phyloP scores from a whole-genome alignment of 2,113 vertebrate genomes.

The Dromiciops gliroides region DNA sequence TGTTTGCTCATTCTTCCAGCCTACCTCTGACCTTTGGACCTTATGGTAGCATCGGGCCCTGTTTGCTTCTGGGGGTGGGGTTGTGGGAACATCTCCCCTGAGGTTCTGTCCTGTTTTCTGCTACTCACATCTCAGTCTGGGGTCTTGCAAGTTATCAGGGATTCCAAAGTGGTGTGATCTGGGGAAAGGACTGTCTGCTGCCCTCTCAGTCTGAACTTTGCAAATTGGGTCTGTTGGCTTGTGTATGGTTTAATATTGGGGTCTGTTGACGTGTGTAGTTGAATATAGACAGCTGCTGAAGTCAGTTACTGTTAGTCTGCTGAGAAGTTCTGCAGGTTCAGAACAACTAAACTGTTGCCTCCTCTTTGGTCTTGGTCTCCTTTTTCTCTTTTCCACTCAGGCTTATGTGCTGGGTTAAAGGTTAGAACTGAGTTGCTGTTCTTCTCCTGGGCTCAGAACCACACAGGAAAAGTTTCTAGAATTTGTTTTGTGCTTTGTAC shows the following conservation, averaged over 20 bases:
- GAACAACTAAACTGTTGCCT: background rate
- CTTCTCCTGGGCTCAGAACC: background rate
- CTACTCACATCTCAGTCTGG: background rate
- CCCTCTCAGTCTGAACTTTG: background rate
- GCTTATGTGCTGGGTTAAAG: background rate
- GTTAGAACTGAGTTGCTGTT: background rate
- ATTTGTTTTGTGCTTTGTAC: background rate
- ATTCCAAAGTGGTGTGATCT: background rate
- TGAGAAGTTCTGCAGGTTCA: background rate
- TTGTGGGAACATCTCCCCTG: background rate
- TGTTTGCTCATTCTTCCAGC: background rate
- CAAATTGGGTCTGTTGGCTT: background rate
- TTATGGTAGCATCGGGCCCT: background rate
- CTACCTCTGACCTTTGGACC: background rate
- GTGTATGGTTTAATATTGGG: background rate
- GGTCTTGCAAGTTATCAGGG: background rate
- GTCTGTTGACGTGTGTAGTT: background rate
- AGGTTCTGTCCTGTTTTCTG: background rate
- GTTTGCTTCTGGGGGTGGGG: background rate
- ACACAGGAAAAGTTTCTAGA: background rate
- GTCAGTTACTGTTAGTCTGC: background rate
- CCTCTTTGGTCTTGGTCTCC: background rate
- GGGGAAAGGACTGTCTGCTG: background rate
- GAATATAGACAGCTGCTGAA: background rate
- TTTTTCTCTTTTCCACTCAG: background rate